Evolutionary conservation across 2,888 invertebrate genomes (phyloP).

Genomic region (Operophtera brumata): DNA sequence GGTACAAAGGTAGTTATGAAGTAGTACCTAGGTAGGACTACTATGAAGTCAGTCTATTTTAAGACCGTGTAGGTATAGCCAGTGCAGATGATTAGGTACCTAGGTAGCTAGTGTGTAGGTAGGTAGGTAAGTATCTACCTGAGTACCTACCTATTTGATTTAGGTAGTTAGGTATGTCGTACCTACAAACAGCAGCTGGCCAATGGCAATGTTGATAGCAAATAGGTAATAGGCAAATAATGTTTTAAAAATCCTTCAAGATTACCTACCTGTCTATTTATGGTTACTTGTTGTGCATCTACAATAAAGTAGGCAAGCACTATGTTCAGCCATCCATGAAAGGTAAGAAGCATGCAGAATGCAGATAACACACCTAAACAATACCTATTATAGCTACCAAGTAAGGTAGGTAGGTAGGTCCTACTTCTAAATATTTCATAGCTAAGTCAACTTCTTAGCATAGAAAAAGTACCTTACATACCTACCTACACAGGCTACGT

Average conservation of each 20-base stretch:
- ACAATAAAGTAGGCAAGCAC: not conserved
- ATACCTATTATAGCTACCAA: no score
- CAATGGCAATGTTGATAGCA: no score
- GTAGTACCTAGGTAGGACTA: no score
- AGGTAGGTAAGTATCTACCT: no score
- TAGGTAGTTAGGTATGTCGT: no score
- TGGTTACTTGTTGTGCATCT: not conserved
- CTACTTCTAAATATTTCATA: not conserved
- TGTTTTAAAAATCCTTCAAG: not conserved
- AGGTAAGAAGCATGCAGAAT: not conserved
- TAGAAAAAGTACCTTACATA: not conserved
- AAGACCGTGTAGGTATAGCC: no score
- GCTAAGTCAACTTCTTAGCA: not conserved
- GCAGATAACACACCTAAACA: not conserved
- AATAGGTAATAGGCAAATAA: not conserved
- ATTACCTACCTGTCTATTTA: no score
- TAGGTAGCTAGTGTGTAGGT: no score
- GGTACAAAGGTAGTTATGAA: no score
- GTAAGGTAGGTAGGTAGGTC: not conserved
- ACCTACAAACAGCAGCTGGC: no score
- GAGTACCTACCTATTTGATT: not conserved
- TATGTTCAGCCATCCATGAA: conserved; percentile 4
- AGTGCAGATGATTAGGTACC: no score
- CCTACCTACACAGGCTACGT: conserved; percentile 1
- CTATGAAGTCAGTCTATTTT: no score